phyloP scores from a whole-genome alignment of 2,113 vertebrate genomes.

The Tretioscincus oriximinensis region DNA sequence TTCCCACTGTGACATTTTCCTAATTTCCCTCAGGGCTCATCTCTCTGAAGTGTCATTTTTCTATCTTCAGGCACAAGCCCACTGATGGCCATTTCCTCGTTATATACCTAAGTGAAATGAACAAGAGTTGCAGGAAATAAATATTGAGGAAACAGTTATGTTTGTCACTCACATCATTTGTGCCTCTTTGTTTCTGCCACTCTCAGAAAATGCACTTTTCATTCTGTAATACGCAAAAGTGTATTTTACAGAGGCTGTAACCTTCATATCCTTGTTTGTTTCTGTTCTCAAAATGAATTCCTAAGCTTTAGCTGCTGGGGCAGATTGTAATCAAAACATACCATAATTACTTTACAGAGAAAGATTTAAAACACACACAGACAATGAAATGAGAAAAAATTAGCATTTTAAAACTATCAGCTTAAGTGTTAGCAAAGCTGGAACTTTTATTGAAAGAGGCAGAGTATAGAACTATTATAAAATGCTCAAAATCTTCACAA shows the following conservation, averaged over 20 bases:
- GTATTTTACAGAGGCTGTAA: neutral
- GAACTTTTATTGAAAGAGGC: neutral
- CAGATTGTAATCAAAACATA: neutral
- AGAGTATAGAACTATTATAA: neutral
- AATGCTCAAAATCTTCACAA: neutral
- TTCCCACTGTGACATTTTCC: conserved; percentile 18
- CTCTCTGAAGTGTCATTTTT: conserved; percentile 17
- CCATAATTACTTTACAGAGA: neutral
- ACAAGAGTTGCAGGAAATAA: neutral
- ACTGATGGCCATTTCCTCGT: neutral
- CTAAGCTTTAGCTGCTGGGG: neutral
- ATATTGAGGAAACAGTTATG: neutral
- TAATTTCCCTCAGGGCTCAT: conserved; percentile 8
- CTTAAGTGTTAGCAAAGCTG: neutral
- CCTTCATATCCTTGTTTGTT: neutral
- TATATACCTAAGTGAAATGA: neutral
- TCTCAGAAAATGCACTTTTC: conserved; percentile 1
- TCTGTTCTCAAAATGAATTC: neutral
- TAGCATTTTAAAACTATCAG: neutral
- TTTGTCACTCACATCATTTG: neutral
- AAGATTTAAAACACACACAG: neutral
- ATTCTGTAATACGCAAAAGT: neutral
- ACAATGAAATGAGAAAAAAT: neutral
- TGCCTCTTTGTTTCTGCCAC: neutral
- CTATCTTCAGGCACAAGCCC: conserved; percentile 4